Percentiles rank a stretch among this genome's conserved stretches.
Evolutionary conservation across 1,140 invertebrate species (phyloP).

Genomic region (Drosophila punjabiensis): DNA sequence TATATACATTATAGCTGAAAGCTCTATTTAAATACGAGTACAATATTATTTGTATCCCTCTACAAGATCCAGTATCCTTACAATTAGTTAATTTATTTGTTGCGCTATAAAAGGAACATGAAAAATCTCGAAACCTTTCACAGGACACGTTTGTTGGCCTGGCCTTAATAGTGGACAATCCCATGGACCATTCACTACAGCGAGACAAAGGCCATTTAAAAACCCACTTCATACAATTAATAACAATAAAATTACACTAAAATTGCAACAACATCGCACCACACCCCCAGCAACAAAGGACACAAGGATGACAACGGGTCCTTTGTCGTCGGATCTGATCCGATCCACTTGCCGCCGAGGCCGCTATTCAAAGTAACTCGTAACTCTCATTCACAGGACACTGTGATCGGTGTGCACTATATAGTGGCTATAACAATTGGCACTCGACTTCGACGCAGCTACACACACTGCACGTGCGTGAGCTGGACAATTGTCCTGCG

Average conservation of each 20-base stretch:
- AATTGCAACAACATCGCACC: constrained; percentile 75
- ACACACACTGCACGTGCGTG: constrained; percentile 72
- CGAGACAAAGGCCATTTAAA: constrained; percentile 61
- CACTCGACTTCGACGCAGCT: constrained; percentile 49
- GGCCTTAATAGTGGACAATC: constrained; percentile 11
- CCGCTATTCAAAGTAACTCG: constrained; percentile 76
- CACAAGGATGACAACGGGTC: constrained; percentile 29
- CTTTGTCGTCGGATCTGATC: constrained; percentile 54
- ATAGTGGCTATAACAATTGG: constrained; percentile 54
- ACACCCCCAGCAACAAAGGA: constrained; percentile 56
- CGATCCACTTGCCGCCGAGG: constrained; percentile 55
- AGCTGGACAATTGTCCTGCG: constrained; percentile 62
- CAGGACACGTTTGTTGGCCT: constrained; percentile 15
- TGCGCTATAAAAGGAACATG: constrained; percentile 11
- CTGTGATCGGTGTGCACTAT: constrained; percentile 7
- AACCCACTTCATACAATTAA: constrained; percentile 76
- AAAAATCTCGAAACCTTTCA: constrained; percentile 12
- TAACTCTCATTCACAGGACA: constrained; percentile 68
- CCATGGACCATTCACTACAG: constrained; percentile 22
- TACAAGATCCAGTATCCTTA: not conserved
- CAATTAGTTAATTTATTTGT: constrained; percentile 34
- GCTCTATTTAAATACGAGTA: not conserved
- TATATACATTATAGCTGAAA: not conserved
- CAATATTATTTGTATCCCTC: not conserved
- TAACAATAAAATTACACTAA: constrained; percentile 78